Percentiles rank a stretch among this genome's conserved stretches.
These are phyloP conservation scores for Scortum barcoo DNA, from an alignment of 2,113 vertebrate genomes.

Conservation along the genomic window DNA sequence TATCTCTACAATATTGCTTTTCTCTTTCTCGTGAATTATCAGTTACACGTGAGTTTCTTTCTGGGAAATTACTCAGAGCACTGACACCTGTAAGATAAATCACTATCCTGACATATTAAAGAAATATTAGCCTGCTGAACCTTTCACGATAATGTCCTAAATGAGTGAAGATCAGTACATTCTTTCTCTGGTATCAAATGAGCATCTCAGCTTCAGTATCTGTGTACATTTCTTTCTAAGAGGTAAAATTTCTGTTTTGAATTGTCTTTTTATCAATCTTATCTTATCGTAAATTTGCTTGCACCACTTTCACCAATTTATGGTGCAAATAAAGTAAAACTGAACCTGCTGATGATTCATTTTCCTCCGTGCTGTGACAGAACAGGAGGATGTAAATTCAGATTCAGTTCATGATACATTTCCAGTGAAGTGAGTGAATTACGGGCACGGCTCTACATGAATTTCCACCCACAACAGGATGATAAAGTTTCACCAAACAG, in stretches of 20 bases:
- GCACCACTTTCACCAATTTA: not conserved
- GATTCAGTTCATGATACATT: not conserved
- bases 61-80: too few species aligned
- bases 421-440: not conserved
- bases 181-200: not conserved
- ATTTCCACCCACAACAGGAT: slow-evolving; percentile 19
- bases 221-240: not conserved
- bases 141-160: too few species aligned
- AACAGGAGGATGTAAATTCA: not conserved
- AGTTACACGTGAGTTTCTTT: too few species aligned
- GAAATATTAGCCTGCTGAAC: too few species aligned
- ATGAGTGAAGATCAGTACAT: too few species aligned
- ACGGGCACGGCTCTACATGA: not conserved
- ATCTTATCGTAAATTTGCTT: not conserved
- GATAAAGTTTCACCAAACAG: slow-evolving; percentile 32
- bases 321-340: not conserved
- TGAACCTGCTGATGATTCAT: not conserved
- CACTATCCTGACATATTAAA: too few species aligned
- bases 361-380: not conserved
- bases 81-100: too few species aligned
- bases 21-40: too few species aligned
- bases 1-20: too few species aligned
- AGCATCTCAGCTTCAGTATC: not conserved
- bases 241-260: not conserved
- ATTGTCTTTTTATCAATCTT: not conserved